These are phyloP conservation scores for Gymnoscopelus braueri DNA, from an alignment of 2,797 vertebrate genomes.

Conservation along the genomic window DNA sequence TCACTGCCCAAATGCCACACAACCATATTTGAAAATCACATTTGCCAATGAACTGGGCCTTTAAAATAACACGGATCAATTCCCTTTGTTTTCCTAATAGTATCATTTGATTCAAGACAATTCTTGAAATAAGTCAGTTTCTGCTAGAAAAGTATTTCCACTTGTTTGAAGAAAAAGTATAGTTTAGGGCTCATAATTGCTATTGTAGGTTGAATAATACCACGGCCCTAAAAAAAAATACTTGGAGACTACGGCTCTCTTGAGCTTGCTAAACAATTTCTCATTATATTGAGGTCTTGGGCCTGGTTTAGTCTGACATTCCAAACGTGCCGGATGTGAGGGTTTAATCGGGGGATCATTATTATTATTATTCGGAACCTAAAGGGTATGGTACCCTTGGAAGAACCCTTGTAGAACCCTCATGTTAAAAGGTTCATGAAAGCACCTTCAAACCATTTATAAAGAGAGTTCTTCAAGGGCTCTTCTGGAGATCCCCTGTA, in stretches of 20 bases:
- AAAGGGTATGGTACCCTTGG: too few relatives aligned
- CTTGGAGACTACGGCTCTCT: conserved; percentile 12
- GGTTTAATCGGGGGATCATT: too few relatives aligned
- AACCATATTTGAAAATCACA: too few relatives aligned
- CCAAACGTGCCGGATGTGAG: background rate
- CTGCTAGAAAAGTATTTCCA: background rate
- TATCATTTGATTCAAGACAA: background rate
- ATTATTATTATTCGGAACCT: too few relatives aligned
- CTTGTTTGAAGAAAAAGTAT: background rate
- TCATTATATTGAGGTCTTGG: background rate
- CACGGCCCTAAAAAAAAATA: background rate
- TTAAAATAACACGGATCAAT: too few relatives aligned
- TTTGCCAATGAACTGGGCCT: too few relatives aligned
- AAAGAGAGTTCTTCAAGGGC: too few relatives aligned
- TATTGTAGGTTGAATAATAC: conserved; percentile 16
- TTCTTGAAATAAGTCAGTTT: background rate
- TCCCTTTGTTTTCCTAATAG: background rate
- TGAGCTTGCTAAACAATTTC: background rate
- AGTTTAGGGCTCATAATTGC: conserved; percentile 5
- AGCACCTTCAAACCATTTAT: too few relatives aligned
- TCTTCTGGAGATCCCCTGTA: too few relatives aligned
- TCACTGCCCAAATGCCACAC: too few relatives aligned
- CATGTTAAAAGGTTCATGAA: too few relatives aligned
- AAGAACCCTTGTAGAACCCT: too few relatives aligned
- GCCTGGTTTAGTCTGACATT: background rate